A percentile compares a stretch with the other conserved stretches of the same genome.
These are phyloP conservation scores for Dendroctonus ponderosae DNA, from an alignment of 1,140 invertebrate species.

Conservation along the genomic window DNA sequence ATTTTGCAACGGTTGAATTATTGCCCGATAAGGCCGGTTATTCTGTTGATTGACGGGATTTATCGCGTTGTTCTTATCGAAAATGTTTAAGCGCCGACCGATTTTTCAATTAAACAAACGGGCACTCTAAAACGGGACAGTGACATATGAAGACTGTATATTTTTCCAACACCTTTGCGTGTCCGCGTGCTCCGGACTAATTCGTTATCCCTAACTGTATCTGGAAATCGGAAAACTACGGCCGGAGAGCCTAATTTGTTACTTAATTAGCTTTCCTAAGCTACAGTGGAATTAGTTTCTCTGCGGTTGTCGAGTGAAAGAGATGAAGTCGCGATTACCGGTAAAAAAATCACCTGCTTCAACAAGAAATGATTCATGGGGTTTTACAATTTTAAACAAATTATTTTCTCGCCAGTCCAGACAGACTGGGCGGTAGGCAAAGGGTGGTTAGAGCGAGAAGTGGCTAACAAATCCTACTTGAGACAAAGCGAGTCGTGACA, in stretches of 20 bases:
- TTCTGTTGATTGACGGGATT: too few species aligned
- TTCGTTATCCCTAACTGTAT: slow-evolving; percentile 25
- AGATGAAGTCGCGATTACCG: too few species aligned
- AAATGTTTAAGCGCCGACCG: too few species aligned
- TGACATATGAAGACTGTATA: slow-evolving; percentile 23
- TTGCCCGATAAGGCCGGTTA: too few species aligned
- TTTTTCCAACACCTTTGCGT: slow-evolving; percentile 30
- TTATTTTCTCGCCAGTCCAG: not conserved
- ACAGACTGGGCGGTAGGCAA: too few species aligned
- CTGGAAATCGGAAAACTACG: slow-evolving; percentile 12
- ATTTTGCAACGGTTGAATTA: not conserved
- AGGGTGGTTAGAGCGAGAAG: not conserved
- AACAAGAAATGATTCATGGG: too few species aligned
- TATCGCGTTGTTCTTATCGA: too few species aligned
- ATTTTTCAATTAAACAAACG: slow-evolving; percentile 23
- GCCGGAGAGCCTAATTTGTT: not conserved
- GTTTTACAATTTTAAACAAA: too few species aligned
- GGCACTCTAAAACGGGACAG: slow-evolving; percentile 8
- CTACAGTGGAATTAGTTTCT: not conserved
- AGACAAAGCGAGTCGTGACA: slow-evolving; percentile 10
- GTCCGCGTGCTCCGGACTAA: slow-evolving; percentile 13
- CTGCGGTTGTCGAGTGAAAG: too few species aligned
- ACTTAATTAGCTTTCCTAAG: not conserved
- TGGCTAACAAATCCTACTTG: slow-evolving; percentile 1
- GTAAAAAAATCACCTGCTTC: not conserved